phyloP scores from a whole-genome alignment of 2,888 invertebrate species.

The Camponotus fellah region DNA sequence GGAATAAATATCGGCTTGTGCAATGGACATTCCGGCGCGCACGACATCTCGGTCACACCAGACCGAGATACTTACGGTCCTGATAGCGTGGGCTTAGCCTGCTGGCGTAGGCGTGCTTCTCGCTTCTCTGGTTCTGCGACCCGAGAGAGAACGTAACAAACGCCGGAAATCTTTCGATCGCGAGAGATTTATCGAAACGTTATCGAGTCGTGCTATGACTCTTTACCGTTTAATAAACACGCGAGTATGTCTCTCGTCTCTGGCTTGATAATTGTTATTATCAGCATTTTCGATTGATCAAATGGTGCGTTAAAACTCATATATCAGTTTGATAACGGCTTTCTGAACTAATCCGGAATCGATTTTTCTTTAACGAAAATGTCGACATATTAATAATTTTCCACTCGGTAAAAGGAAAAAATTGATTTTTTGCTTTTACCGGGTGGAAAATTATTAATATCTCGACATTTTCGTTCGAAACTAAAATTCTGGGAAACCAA shows the following conservation, averaged over 20 bases:
- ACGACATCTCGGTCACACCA: conserved; percentile 17
- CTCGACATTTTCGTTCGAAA: too few relatives aligned
- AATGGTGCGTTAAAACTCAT: background rate
- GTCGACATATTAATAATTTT: background rate
- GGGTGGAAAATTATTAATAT: too few relatives aligned
- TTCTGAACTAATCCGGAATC: background rate
- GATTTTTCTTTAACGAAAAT: background rate
- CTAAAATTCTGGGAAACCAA: background rate
- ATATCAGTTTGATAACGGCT: background rate
- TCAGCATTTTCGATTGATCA: background rate
- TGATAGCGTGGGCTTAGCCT: conserved; percentile 66
- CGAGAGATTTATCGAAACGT: conserved; percentile 11
- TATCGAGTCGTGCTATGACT: background rate
- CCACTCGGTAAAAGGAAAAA: background rate
- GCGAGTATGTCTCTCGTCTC: background rate
- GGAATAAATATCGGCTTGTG: conserved; percentile 26
- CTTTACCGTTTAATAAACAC: background rate
- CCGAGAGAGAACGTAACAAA: conserved; percentile 39
- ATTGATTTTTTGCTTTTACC: background rate
- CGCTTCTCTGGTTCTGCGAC: conserved; percentile 56
- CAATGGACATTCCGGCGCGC: conserved; percentile 15
- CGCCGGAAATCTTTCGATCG: conserved; percentile 20
- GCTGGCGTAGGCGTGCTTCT: conserved; percentile 71
- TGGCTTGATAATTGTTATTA: background rate
- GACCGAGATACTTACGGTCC: conserved; percentile 57